These are phyloP conservation scores for Martes martes DNA, from an alignment of 2,113 vertebrate genomes.

Conservation along the genomic window DNA sequence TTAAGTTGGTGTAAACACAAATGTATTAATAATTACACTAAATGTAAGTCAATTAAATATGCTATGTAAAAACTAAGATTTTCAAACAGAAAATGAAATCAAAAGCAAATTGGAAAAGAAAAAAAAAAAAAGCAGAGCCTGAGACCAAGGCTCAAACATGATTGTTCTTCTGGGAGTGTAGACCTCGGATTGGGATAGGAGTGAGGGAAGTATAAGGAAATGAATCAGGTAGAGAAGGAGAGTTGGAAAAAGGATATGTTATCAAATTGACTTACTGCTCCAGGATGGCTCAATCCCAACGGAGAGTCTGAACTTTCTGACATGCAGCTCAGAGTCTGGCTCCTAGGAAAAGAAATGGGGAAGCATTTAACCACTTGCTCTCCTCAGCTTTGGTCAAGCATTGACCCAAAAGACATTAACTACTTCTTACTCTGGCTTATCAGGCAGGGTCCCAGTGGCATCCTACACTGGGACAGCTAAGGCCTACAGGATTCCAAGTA, in stretches of 20 bases:
- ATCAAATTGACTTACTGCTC: not conserved
- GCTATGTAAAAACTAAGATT: not conserved
- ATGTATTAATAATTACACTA: not conserved
- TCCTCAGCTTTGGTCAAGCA: not conserved
- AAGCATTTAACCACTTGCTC: not conserved
- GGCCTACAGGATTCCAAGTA: not conserved
- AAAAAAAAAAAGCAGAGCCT: not conserved
- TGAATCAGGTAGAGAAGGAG: not conserved
- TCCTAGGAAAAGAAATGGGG: not conserved
- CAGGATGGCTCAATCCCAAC: not conserved
- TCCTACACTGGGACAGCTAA: not conserved
- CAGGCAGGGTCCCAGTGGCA: not conserved
- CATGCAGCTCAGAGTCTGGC: not conserved
- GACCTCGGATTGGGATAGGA: not conserved
- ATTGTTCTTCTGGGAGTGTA: not conserved
- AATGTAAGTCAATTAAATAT: not conserved
- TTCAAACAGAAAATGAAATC: conserved; percentile 14
- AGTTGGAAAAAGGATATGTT: not conserved
- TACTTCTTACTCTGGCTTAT: not conserved
- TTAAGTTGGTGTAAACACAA: not conserved
- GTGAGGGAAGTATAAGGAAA: not conserved
- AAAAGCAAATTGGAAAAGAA: not conserved
- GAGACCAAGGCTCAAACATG: not conserved
- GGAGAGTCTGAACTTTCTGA: not conserved
- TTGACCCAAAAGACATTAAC: not conserved